Percentiles rank a stretch among this genome's conserved stretches.
These are phyloP conservation scores for Phrixothrix hirtus DNA, from an alignment of 2,888 invertebrate species.

Conservation along the genomic window DNA sequence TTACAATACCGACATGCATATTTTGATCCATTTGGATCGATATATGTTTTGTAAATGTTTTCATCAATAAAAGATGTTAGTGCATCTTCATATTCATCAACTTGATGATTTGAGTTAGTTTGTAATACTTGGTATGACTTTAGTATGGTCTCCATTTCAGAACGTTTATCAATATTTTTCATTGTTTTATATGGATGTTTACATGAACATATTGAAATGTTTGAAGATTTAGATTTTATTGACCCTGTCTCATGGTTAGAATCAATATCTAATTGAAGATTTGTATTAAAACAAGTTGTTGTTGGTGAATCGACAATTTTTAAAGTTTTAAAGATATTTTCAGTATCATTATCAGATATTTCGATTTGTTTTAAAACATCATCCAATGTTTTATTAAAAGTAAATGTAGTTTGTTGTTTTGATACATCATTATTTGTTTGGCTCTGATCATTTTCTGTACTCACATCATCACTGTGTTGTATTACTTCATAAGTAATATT, in stretches of 20 bases:
- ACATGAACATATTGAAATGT: no score
- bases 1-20: no score
- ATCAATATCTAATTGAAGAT: no score
- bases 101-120: not conserved
- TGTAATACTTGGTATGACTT: not conserved
- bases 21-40: constrained; percentile 36
- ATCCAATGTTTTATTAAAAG: not conserved
- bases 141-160: not conserved
- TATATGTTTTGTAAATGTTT: constrained; percentile 39
- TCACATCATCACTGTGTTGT: constrained; percentile 7
- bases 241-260: no score
- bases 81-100: not conserved
- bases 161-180: not conserved
- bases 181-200: no score
- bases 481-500: constrained; percentile 32
- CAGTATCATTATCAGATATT: not conserved
- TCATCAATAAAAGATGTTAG: constrained; percentile 23
- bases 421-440: not conserved
- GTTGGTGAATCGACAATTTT: no score
- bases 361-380: not conserved
- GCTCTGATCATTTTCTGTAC: not conserved
- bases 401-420: not conserved
- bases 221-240: no score
- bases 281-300: no score
- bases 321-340: no score